A percentile compares a stretch with the other conserved stretches of the same genome.
phyloP scores from a whole-genome alignment of 2,888 invertebrate species.

The Patella caerulea region DNA sequence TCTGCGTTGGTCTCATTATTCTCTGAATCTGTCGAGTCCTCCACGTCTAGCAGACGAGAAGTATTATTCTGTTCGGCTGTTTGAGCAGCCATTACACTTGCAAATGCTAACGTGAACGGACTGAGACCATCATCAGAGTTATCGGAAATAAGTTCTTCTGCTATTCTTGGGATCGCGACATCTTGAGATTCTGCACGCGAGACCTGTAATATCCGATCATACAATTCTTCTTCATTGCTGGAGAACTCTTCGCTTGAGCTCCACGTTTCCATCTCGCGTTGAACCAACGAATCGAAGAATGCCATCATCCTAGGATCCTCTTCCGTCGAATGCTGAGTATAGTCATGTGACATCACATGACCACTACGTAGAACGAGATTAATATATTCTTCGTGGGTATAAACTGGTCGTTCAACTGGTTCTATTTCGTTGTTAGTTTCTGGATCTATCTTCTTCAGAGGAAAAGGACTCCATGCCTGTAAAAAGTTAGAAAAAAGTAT shows the following conservation, averaged over 20 bases:
- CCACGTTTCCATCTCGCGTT: conserved; percentile 86
- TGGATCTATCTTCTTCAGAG: conserved; percentile 71
- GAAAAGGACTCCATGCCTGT: conserved; percentile 86
- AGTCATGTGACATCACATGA: conserved; percentile 84
- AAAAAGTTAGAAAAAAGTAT: background rate
- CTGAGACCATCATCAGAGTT: conserved; percentile 40
- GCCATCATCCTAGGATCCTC: conserved; percentile 97
- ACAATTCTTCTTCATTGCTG: conserved; percentile 56
- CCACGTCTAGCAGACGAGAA: conserved; percentile 37
- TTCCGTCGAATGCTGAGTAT: conserved; percentile 86
- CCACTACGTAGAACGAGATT: conserved; percentile 85
- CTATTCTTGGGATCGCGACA: background rate
- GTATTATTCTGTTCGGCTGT: conserved; percentile 36
- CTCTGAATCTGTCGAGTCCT: conserved; percentile 23
- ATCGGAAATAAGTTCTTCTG: conserved; percentile 23
- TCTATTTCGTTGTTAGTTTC: conserved; percentile 26
- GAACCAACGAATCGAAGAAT: conserved; percentile 93
- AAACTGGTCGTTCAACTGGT: conserved; percentile 61
- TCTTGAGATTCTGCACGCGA: conserved; percentile 24
- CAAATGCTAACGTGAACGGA: conserved; percentile 59
- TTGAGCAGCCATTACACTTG: conserved; percentile 56
- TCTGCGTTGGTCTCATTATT: background rate
- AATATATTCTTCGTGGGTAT: conserved; percentile 81
- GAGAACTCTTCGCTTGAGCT: conserved; percentile 58
- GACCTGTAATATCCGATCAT: conserved; percentile 49